Evolutionary conservation across 1,140 invertebrate species (phyloP).

Genomic region (Sitobion miscanthi): DNA sequence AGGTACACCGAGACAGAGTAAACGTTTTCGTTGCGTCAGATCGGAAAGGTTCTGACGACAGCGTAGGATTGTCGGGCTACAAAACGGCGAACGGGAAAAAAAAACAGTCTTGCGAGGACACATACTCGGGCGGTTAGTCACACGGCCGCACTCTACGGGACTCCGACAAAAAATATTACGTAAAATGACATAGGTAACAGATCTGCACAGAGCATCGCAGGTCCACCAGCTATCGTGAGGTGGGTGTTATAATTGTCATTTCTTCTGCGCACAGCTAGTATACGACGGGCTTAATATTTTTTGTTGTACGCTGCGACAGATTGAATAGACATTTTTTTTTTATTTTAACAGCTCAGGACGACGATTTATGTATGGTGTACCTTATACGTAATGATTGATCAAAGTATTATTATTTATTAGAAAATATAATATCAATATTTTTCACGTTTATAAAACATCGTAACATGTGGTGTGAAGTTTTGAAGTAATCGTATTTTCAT

Average conservation of each 20-base stretch:
- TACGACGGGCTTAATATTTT: neutral
- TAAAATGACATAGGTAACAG: neutral
- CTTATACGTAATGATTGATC: neutral
- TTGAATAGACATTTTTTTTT: neutral
- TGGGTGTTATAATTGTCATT: neutral
- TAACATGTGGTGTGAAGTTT: neutral
- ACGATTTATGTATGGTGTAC: neutral
- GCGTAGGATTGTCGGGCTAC: neutral
- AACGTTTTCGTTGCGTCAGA: neutral
- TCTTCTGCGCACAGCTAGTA: neutral
- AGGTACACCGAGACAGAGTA: neutral
- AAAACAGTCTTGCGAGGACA: neutral
- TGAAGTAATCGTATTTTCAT: neutral
- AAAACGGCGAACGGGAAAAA: neutral
- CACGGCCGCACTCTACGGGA: neutral
- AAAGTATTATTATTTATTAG: neutral
- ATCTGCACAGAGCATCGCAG: neutral
- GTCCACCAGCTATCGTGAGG: neutral
- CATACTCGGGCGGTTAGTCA: neutral
- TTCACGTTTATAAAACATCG: neutral
- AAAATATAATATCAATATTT: too few species aligned
- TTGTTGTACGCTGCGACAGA: too few species aligned
- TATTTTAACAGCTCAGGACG: neutral
- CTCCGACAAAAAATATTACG: neutral
- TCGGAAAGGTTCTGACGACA: neutral